Evolutionary conservation across 2,113 vertebrate species (phyloP).

Genomic region (Brachyhypopomus occidentalis): DNA sequence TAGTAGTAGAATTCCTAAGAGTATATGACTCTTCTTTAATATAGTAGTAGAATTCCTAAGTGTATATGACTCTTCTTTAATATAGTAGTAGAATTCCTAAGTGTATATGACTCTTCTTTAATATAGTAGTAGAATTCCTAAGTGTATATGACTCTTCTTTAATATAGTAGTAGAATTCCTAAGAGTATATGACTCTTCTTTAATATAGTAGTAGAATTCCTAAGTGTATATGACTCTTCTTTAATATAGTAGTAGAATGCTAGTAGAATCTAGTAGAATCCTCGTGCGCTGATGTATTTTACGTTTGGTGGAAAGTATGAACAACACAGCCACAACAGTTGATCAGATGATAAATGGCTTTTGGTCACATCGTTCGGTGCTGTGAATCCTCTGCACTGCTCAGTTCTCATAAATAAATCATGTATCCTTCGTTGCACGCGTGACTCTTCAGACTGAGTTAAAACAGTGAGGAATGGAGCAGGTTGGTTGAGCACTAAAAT

Average conservation of each 20-base stretch:
- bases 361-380: neutral
- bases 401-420: conserved; percentile 18
- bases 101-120: too few relatives aligned
- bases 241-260: neutral
- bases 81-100: too few relatives aligned
- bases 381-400: neutral
- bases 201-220: neutral
- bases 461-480: neutral
- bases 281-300: neutral
- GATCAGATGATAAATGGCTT: conserved; percentile 19
- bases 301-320: neutral
- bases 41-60: too few relatives aligned
- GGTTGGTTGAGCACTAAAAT: neutral
- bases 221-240: too few relatives aligned
- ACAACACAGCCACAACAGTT: neutral
- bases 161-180: too few relatives aligned
- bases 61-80: too few relatives aligned
- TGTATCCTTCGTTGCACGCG: neutral
- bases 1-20: too few relatives aligned
- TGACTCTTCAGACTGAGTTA: neutral
- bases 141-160: too few relatives aligned
- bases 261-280: too few relatives aligned
- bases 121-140: too few relatives aligned
- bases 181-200: too few relatives aligned
- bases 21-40: too few relatives aligned